Evolutionary conservation across 2,797 vertebrate genomes (phyloP).

Genomic region (Periophthalmus magnuspinnatus): DNA sequence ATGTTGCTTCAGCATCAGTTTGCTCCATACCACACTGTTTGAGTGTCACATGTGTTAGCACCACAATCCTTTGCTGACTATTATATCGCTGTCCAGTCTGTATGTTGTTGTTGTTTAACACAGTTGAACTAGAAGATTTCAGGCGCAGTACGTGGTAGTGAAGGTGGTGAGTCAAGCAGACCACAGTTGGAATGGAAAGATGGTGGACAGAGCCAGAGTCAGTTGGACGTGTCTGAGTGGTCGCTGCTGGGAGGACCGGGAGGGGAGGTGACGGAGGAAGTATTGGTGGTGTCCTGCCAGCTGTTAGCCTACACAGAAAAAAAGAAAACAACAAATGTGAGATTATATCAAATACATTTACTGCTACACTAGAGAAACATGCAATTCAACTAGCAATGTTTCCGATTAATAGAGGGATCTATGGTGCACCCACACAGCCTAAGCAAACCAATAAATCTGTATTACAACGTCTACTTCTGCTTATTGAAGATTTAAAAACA

Average conservation of each 20-base stretch:
- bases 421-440: neutral
- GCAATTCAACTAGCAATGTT: too few species aligned
- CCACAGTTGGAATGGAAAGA: conserved; percentile 46
- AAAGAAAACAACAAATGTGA: conserved; percentile 7
- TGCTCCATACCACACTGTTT: conserved; percentile 39
- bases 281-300: conserved; percentile 84
- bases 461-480: neutral
- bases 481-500: neutral
- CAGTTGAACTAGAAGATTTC: conserved; percentile 46
- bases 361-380: neutral
- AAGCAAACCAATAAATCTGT: neutral
- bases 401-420: neutral
- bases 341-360: neutral
- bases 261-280: conserved; percentile 80
- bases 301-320: conserved; percentile 78
- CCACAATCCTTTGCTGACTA: conserved; percentile 39
- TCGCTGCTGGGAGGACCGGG: conserved; percentile 80
- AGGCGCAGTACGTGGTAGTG: conserved; percentile 23
- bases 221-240: conserved; percentile 86
- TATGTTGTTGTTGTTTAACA: conserved; percentile 50
- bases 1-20: conserved; percentile 44
- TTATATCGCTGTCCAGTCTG: conserved; percentile 63
- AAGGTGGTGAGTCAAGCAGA: conserved; percentile 46
- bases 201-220: conserved; percentile 57
- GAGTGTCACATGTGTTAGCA: conserved; percentile 38